Percentiles rank a stretch among this genome's conserved stretches.
Conservation (phyloP, 1,140 invertebrate species). For the Steinernema feltiae region DNA sequence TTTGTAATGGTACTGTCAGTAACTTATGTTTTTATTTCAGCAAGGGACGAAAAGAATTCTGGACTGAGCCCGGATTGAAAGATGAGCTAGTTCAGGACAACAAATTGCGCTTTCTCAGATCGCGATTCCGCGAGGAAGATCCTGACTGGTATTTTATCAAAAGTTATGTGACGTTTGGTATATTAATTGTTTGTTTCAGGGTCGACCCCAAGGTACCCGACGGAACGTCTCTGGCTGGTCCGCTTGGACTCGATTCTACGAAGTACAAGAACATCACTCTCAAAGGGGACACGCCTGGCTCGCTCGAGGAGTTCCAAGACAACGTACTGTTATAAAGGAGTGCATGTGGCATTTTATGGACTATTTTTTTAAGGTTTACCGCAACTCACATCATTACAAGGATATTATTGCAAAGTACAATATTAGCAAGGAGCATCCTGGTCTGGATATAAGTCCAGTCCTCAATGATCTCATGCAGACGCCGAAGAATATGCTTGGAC, state of each 20-base stretch:
- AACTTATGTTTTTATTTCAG: constrained; percentile 31
- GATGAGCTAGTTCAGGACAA: constrained; percentile 28
- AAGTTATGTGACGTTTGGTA: constrained; percentile 37
- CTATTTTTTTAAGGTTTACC: constrained; percentile 40
- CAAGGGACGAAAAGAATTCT: constrained; percentile 49
- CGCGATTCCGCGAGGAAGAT: constrained; percentile 37
- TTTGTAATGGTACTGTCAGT: constrained; percentile 13
- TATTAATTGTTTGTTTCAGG: constrained; percentile 15
- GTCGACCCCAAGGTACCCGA: constrained; percentile 33
- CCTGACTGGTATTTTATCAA: constrained; percentile 44
- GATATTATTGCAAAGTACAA: constrained; percentile 49
- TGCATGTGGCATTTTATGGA: neutral
- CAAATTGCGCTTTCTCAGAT: constrained; percentile 18
- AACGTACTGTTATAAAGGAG: constrained; percentile 29
- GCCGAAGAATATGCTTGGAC: constrained; percentile 27
- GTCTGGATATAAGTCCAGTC: constrained; percentile 41
- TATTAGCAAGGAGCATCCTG: constrained; percentile 51
- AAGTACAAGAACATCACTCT: constrained; percentile 33
- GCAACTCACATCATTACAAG: constrained; percentile 48
- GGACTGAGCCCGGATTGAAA: constrained; percentile 42
- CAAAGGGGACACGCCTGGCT: constrained; percentile 40
- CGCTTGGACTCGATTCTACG: constrained; percentile 37
- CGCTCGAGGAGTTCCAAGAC: constrained; percentile 45
- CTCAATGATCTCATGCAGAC: constrained; percentile 31
- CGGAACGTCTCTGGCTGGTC: constrained; percentile 40